phyloP scores from a whole-genome alignment of 2,113 vertebrate species.

The Tringa solitaria region DNA sequence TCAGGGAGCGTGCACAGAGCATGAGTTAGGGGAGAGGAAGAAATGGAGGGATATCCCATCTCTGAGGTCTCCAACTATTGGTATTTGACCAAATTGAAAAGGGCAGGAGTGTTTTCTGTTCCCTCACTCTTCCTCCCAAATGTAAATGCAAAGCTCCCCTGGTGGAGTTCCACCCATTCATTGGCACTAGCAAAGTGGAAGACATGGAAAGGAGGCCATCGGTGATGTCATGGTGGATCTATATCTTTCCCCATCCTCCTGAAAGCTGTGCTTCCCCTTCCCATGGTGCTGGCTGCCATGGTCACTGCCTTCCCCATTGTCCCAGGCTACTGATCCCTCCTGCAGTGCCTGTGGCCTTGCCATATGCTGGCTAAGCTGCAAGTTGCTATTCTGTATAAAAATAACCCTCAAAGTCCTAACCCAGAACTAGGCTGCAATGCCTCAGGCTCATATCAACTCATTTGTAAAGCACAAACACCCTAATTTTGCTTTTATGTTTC shows the following conservation, averaged over 20 bases:
- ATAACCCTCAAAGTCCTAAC: neutral
- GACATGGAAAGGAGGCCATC: neutral
- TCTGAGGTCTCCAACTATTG: neutral
- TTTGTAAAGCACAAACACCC: neutral
- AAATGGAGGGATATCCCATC: neutral
- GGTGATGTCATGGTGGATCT: neutral
- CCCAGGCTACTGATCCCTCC: neutral
- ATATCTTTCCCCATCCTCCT: neutral
- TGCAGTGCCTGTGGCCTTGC: rapidly evolving
- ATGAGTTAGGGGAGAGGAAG: neutral
- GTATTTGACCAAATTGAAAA: neutral
- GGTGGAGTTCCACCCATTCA: neutral
- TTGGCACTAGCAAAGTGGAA: neutral
- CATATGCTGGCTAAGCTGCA: rapidly evolving
- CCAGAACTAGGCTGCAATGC: neutral
- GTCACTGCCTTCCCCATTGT: neutral
- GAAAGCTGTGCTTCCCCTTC: neutral
- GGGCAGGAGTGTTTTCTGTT: neutral
- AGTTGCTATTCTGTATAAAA: neutral
- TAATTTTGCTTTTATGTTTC: conserved; percentile 20
- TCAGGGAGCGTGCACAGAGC: rapidly evolving
- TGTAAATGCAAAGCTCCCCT: neutral
- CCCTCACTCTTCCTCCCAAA: neutral
- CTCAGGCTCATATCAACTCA: neutral
- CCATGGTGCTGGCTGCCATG: neutral